These are phyloP conservation scores for Protodeltote pygarga DNA, from an alignment of 2,888 invertebrate species.

Conservation along the genomic window DNA sequence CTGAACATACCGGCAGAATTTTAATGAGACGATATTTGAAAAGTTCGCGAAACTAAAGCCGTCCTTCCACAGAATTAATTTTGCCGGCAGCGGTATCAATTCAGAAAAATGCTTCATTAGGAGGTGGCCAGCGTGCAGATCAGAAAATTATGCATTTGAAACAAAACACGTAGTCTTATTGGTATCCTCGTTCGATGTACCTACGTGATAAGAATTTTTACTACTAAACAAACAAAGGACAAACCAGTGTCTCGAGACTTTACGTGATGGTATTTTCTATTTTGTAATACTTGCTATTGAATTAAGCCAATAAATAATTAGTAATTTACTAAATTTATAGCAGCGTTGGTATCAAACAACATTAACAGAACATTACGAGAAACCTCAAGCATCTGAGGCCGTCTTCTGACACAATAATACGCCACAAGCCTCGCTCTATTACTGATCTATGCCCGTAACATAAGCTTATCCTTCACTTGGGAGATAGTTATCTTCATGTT, in stretches of 20 bases:
- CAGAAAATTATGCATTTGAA: slow-evolving; percentile 57
- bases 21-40: slow-evolving; percentile 40
- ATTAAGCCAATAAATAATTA: slow-evolving; percentile 26
- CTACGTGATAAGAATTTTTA: slow-evolving; percentile 68
- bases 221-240: slow-evolving; percentile 55
- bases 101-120: slow-evolving; percentile 31
- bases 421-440: slow-evolving; percentile 5
- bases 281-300: slow-evolving; percentile 51
- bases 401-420: slow-evolving; percentile 14
- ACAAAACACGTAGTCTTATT: slow-evolving; percentile 65
- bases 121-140: slow-evolving; percentile 33
- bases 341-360: slow-evolving; percentile 12
- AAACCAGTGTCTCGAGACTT: slow-evolving; percentile 59
- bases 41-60: slow-evolving; percentile 37
- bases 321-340: slow-evolving; percentile 24
- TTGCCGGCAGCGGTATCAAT: slow-evolving; percentile 25
- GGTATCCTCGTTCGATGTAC: slow-evolving; percentile 61
- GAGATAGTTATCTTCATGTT: slow-evolving; percentile 6
- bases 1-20: slow-evolving; percentile 35
- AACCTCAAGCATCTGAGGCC: background rate
- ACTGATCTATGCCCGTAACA: slow-evolving; percentile 3
- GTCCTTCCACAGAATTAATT: slow-evolving; percentile 33
- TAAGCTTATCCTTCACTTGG: background rate
- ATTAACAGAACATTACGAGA: slow-evolving; percentile 1
- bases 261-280: slow-evolving; percentile 65